A percentile compares a stretch with the other conserved stretches of the same genome.
phyloP scores from a whole-genome alignment of 1,140 invertebrate species.

The Drosophila auraria region DNA sequence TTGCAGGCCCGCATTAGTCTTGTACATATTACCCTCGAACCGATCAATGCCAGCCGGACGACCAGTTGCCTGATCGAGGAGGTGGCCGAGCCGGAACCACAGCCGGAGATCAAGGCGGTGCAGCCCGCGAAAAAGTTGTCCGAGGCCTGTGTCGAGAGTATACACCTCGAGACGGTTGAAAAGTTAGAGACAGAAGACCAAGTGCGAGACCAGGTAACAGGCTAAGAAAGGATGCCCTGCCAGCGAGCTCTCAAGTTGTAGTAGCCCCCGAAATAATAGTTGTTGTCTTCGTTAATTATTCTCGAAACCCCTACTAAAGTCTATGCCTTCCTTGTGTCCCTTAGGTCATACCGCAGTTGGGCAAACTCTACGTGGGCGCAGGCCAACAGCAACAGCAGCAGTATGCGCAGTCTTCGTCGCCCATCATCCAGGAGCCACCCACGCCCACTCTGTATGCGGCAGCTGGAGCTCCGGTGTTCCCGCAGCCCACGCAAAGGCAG shows the following conservation, averaged over 20 bases:
- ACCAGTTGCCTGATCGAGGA: slow-evolving; percentile 57
- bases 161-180: slow-evolving; percentile 63
- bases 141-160: slow-evolving; percentile 53
- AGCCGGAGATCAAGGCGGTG: slow-evolving; percentile 48
- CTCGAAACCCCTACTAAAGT: neutral
- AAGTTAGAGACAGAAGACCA: slow-evolving; percentile 40
- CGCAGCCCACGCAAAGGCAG: slow-evolving; percentile 73
- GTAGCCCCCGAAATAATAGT: slow-evolving; percentile 18
- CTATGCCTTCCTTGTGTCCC: neutral
- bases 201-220: slow-evolving; percentile 25
- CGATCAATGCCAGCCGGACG: slow-evolving; percentile 55
- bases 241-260: slow-evolving; percentile 60
- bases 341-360: slow-evolving; percentile 81
- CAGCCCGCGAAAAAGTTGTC: slow-evolving; percentile 9
- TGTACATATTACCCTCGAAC: slow-evolving; percentile 83
- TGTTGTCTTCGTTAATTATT: too few species aligned
- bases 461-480: slow-evolving; percentile 65
- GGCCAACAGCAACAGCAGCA: slow-evolving; percentile 61
- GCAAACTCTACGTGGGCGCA: slow-evolving; percentile 73
- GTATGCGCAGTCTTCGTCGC: slow-evolving; percentile 73
- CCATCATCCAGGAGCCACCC: slow-evolving; percentile 82
- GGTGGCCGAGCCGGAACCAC: slow-evolving; percentile 35
- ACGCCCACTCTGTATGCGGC: slow-evolving; percentile 75
- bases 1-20: slow-evolving; percentile 83
- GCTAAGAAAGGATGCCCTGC: neutral